Base-by-base conservation (phyloP, 2,888 invertebrate species). In the Apomyelois bistriatella region DNA sequence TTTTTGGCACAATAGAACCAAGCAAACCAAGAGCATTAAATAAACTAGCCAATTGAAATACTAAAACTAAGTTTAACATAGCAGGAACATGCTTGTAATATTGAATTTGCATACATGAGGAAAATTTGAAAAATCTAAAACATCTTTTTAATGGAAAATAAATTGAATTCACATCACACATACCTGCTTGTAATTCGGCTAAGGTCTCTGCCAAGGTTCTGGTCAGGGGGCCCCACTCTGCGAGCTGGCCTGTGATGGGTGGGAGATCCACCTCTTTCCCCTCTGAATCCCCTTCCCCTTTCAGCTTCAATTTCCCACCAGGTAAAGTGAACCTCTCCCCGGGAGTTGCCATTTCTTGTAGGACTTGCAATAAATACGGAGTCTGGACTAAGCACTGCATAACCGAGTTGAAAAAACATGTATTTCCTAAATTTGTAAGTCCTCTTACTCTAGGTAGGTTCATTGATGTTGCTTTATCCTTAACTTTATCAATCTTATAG, bases 401-500 rank as follows among this genome's bases (percentile, higher is more conserved):
- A 7, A 98, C 98, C 22, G 98, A 97, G 90, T 99, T 99, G 79
- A 99, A 98, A 85, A 98, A 99, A 78, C 99, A 99, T 0, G 99
- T 99, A 79, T 99, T 99, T 48, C 99, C 98, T 74, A 98, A 90
- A 88, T 99, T 99, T 49, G 92, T 92, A 40, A 99, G 88, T 0
- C 99, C 99, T 86, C 97, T 87, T 0, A 94, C 93, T 38, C 93
- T 84, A 0, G 92, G 92, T 56, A 92, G 63, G 59, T 68, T 77
- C 54, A 74, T 65, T n/a, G 68, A 65, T 48, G 76, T 69, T 0
- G 76, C 68, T 62, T 84, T 88, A 17, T 88, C 85, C 66, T 85
- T 89, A 1, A 68, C 74, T 72, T 86, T 88, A 13, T 75, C 74
- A 56, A 61, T 66, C 63, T 73, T 73, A 52, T 74, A 64, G 55